A percentile compares a stretch with the other conserved stretches of the same genome.
These are phyloP conservation scores for Ibidorhyncha struthersii DNA, from an alignment of 2,113 vertebrate genomes.

Conservation along the genomic window DNA sequence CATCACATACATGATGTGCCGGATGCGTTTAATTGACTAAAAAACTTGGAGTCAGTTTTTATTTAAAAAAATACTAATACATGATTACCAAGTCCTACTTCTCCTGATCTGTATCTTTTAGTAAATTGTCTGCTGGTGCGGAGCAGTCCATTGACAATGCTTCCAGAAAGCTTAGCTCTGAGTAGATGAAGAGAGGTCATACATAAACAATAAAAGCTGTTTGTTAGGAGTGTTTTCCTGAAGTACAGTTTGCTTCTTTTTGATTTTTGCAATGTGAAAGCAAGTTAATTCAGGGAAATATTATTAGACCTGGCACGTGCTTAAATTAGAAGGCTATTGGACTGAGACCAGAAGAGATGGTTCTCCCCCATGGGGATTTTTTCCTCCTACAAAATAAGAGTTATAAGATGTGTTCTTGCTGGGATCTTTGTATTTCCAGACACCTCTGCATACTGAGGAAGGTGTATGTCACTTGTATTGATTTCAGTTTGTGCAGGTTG, in stretches of 20 bases:
- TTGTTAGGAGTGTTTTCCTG: neutral
- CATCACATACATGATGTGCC: constrained; percentile 74
- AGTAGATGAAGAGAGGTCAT: neutral
- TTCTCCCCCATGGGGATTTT: neutral
- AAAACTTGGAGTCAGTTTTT: constrained; percentile 74
- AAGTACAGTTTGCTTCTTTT: neutral
- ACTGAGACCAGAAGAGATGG: neutral
- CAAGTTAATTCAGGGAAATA: neutral
- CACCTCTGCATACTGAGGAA: fast-evolving
- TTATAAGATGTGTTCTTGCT: neutral
- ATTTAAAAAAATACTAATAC: constrained; percentile 62
- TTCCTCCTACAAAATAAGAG: neutral
- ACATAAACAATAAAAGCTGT: neutral
- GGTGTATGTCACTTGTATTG: fast-evolving
- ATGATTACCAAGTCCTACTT: constrained; percentile 65
- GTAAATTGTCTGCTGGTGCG: constrained; percentile 5
- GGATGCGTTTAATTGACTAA: constrained; percentile 72
- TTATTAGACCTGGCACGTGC: neutral
- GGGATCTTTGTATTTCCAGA: neutral
- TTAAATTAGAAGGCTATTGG: neutral
- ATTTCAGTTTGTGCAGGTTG: neutral
- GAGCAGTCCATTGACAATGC: constrained; percentile 10
- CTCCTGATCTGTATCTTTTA: constrained; percentile 21
- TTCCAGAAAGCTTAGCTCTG: neutral
- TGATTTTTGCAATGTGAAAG: neutral